Percentiles rank a stretch among this genome's conserved stretches.
Conservation (phyloP, 2,888 invertebrate genomes). For the Parnassius mnemosyne region DNA sequence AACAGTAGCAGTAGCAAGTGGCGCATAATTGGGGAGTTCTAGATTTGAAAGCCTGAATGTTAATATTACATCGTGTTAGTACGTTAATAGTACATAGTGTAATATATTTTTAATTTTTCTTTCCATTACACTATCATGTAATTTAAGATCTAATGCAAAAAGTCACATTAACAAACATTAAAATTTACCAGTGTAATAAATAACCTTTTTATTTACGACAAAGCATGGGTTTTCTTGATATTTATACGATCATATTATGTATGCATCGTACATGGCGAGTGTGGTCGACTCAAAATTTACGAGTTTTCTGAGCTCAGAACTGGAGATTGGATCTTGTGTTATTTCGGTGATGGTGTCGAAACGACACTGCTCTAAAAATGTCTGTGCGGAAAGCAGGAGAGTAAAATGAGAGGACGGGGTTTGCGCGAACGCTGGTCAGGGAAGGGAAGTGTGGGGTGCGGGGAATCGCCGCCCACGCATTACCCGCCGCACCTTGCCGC, state of each 20-base stretch:
- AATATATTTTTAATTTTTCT: too few relatives aligned
- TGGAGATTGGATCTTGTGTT: conserved; percentile 66
- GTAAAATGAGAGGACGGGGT: conserved; percentile 37
- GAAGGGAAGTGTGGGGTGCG: conserved; percentile 41
- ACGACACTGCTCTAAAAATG: conserved; percentile 79
- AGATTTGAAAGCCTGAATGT: too few relatives aligned
- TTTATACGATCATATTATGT: conserved; percentile 8
- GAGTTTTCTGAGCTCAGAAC: conserved; percentile 54
- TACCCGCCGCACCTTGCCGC: conserved; percentile 74
- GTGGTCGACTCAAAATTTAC: conserved; percentile 43
- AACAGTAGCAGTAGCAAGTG: too few relatives aligned
- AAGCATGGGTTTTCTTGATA: too few relatives aligned
- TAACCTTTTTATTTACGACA: too few relatives aligned
- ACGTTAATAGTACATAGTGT: too few relatives aligned
- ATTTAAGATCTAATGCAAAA: too few relatives aligned
- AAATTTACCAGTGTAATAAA: too few relatives aligned
- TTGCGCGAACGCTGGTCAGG: conserved; percentile 33
- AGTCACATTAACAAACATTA: too few relatives aligned
- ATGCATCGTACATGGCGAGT: conserved; percentile 22
- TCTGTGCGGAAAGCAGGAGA: conserved; percentile 49
- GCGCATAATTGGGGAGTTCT: too few relatives aligned
- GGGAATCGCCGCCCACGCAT: conserved; percentile 61
- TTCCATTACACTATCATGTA: too few relatives aligned
- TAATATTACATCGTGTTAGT: too few relatives aligned
- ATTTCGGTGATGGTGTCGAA: conserved; percentile 80